phyloP scores from a whole-genome alignment of 2,113 vertebrate species.

The Macquaria ambigua region DNA sequence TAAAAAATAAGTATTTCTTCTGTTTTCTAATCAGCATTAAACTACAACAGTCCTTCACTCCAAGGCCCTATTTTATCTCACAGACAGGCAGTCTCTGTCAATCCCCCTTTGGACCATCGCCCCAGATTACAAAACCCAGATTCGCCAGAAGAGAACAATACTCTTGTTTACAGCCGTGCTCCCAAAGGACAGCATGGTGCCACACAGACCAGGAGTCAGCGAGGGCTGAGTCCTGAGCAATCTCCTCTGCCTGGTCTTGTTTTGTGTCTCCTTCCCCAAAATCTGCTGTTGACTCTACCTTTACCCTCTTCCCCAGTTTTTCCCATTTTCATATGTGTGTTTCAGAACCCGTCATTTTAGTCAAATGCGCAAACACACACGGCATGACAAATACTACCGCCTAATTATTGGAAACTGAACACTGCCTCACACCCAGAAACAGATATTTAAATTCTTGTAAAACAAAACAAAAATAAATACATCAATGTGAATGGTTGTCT shows the following conservation, averaged over 20 bases:
- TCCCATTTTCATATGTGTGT: background rate
- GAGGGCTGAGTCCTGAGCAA: background rate
- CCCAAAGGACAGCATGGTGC: conserved; percentile 47
- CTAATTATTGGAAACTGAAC: background rate
- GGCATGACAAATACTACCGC: background rate
- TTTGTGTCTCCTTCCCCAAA: conserved; percentile 1
- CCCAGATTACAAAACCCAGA: conserved; percentile 66
- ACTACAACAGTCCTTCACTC: conserved; percentile 35
- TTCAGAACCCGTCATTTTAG: background rate
- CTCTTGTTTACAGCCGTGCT: conserved; percentile 43
- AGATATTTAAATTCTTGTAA: background rate
- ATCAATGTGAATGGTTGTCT: background rate
- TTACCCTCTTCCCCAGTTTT: background rate
- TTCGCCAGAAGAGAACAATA: conserved; percentile 60
- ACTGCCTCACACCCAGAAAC: background rate
- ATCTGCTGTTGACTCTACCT: background rate
- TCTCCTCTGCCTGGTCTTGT: conserved; percentile 31
- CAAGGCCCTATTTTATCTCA: conserved; percentile 48
- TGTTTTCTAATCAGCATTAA: conserved; percentile 46
- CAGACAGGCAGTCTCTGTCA: conserved; percentile 51
- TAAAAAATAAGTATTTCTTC: background rate
- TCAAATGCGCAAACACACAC: background rate
- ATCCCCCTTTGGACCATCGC: conserved; percentile 51
- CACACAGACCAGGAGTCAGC: conserved; percentile 25
- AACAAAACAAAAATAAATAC: background rate